A percentile compares a stretch with the other conserved stretches of the same genome.
These are phyloP conservation scores for Podarcis raffonei DNA, from an alignment of 2,113 vertebrate species.

Conservation along the genomic window DNA sequence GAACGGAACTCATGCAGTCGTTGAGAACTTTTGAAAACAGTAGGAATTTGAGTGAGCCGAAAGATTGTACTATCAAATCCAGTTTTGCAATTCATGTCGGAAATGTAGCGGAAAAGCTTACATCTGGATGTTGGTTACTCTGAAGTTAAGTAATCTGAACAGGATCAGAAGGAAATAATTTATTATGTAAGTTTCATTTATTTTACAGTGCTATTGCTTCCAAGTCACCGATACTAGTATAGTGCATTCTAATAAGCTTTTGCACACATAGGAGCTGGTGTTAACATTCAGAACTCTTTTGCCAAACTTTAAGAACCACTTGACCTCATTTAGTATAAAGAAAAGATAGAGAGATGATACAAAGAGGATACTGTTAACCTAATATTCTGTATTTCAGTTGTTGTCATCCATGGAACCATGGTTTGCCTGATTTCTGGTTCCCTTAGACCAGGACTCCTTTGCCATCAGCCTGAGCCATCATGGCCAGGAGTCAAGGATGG, in stretches of 20 bases:
- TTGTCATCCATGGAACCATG: too few species aligned
- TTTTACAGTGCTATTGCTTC: not conserved
- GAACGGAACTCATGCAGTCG: not conserved
- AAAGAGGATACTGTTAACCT: too few species aligned
- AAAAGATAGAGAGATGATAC: too few species aligned
- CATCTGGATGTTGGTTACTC: not conserved
- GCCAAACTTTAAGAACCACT: not conserved
- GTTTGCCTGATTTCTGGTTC: too few species aligned
- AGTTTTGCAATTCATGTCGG: not conserved
- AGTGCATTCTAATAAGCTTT: too few species aligned
- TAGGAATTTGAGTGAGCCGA: not conserved
- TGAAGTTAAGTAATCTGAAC: not conserved
- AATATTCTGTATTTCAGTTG: too few species aligned
- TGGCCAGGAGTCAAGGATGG: too few species aligned
- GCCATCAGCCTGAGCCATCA: too few species aligned
- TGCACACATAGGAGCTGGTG: not conserved
- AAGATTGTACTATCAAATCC: not conserved
- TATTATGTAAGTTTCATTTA: not conserved
- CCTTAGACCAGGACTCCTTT: too few species aligned
- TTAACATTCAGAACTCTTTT: not conserved
- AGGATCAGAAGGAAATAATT: not conserved
- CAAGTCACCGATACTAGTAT: too few species aligned
- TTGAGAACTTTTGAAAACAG: not conserved
- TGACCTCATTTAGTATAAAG: too few species aligned
- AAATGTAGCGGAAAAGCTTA: not conserved